Evolutionary conservation across 2,113 vertebrate genomes (phyloP), one percentile per base, ranked within the genome.

Genomic region (Baryphthengus martii): DNA sequence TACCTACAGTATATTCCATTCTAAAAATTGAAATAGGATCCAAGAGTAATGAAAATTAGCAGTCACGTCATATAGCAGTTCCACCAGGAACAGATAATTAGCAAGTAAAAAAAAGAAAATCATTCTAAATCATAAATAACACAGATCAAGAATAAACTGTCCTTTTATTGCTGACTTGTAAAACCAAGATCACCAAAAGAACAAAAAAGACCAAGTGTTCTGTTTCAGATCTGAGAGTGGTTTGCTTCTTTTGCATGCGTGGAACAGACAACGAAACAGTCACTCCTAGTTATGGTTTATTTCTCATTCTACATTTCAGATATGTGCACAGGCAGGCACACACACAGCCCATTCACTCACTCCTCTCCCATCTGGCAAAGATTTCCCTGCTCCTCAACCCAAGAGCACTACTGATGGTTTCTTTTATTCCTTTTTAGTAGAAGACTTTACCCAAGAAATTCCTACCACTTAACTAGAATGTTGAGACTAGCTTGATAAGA

Each of bases 361-460:
- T 6, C 10, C 10, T 49, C 45, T 85, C 28, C 25, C 1, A 2
- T 3, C 15, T 17, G 35, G 56, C 21, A 70, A 62, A 71, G 17
- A n/a, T 7, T 53, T 67, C 42, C 15, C 39, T 2, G 0, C 15
- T 52, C n/a, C 24, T 7, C 20, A 87, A 0, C 4, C n/a, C 11
- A 42, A 65, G 7, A 70, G 16, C 28, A 53, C 52, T 59, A 25
- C 7, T 26, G 10, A 8, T 70, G 24, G 9, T 40, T 33, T 35
- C 10, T 35, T 75, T 72, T n/a, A 59, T 28, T 90, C 50, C 17
- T 28, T 72, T 65, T 44, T 49, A 40, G 20, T 53, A 71, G 62
- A 49, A 75, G 45, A 56, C 31, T 59, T 14, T 65, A 71, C 39
- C 28, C 12, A 79, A 79, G 26, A 47, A 62, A n/a, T 40, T 78